These are phyloP conservation scores for Mus spretus DNA, from an alignment of 2,797 vertebrate species.

Conservation along the genomic window DNA sequence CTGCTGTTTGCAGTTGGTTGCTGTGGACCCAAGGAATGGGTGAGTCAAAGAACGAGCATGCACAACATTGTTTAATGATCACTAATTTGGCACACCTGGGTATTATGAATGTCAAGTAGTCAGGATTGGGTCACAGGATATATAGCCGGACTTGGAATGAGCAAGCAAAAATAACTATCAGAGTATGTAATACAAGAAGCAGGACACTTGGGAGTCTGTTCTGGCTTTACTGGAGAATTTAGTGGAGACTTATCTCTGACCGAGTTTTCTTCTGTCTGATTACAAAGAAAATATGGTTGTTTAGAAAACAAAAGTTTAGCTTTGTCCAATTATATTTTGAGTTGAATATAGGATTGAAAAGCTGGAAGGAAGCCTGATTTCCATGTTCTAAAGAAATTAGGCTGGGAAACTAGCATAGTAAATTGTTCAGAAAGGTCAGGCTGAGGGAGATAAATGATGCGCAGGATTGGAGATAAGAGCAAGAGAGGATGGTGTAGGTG, in stretches of 20 bases:
- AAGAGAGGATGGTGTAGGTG: too few species aligned
- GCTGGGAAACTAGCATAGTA: not conserved
- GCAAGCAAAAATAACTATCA: constrained; percentile 56
- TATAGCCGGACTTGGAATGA: constrained; percentile 3
- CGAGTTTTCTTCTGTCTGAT: not conserved
- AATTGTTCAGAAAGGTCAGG: not conserved
- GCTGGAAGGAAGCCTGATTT: not conserved
- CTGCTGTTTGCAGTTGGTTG: not conserved
- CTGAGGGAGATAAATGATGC: not conserved
- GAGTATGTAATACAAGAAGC: not conserved
- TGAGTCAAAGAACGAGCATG: constrained; percentile 51
- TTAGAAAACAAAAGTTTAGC: not conserved
- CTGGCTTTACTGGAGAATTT: constrained; percentile 28
- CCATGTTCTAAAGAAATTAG: not conserved
- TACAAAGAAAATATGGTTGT: not conserved
- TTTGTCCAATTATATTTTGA: constrained; percentile 30
- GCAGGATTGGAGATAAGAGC: not conserved
- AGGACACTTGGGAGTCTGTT: not conserved
- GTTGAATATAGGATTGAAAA: not conserved
- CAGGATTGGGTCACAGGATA: constrained; percentile 45
- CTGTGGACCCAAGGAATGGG: constrained; percentile 31
- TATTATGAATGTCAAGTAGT: constrained; percentile 44
- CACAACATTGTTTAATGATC: constrained; percentile 17
- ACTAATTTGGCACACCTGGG: constrained; percentile 42
- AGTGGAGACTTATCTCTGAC: not conserved